Base-by-base conservation (phyloP, 2,888 invertebrate species). In the Stenurella melanura region DNA sequence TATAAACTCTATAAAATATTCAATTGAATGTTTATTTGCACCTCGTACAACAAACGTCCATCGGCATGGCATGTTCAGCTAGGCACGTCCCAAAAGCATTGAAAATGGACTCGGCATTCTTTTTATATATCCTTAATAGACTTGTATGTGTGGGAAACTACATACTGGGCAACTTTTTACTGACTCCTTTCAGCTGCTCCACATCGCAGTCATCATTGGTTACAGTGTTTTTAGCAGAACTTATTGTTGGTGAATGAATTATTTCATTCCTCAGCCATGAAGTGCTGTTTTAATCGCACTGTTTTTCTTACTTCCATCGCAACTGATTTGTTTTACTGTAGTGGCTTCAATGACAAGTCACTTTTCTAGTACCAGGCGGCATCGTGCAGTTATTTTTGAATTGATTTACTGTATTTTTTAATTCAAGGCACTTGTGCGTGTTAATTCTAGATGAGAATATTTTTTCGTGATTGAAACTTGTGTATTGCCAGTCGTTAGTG, bases 241-340 rank as follows among this genome's bases (percentile, higher is more conserved):
- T 79, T 79, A 78, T 83, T 79, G 75, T 78, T 83, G 79, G 80
- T 81, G 83, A 83, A 83, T 83, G 79, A 80, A 79, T 73, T 78
- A 73, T 74, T 76, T 73, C 72, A 77, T 74, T 75, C 74, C 68
- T 77, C 69, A 73, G 73, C 75, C 78, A 77, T 76, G 78, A 78
- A 80, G 78, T n/a, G 71, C 60, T 61, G 68, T 64, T 70, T 69
- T 78, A 75, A 80, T 73, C 73, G 75, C 74, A 75, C 61, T 70
- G 78, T 78, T 78, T 80, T 78, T 80, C 60, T 58, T 42, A 12
- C 42, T 17, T 19, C n/a, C n/a, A 42, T 5, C 9, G 6, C 34
- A 21, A 57, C 56, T 17, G 54, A 56, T 30, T 56, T 68, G 68
- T 73, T 64, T 61, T 26, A 17, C 17, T 18, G 50, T 58, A 70